Evolutionary conservation across 1,140 invertebrate species (phyloP), one percentile per base, ranked within the genome.

Genomic region (Trichonephila inaurata): DNA sequence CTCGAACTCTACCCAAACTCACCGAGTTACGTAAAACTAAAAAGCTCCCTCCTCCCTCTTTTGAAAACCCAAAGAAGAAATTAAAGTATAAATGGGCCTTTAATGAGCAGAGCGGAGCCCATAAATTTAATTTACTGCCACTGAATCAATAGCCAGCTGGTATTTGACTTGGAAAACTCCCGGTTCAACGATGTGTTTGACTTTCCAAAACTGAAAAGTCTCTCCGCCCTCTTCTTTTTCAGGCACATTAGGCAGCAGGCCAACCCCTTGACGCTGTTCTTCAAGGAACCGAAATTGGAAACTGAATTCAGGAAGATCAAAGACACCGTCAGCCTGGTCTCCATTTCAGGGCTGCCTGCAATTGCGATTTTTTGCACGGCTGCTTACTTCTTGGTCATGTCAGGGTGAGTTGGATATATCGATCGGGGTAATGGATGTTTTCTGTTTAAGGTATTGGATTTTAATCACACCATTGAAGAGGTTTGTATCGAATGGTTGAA

Each of bases 211-310:
- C 51, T 51, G 51, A 51, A 28, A 77, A 33, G 72, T 4, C 72
- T 40, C 33, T 33, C 16, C 72, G 33, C 19, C 33, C 62, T 88
- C 33, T 19, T 87, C 24, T 62, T 87, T 88, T 64, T 21, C 86
- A 90, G 94, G 77, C 93, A 94, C 82, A 81, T 95, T 28, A 51
- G 72, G 18, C 61, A 94, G 40, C 93, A 94, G 21, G 94, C 93
- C 77, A 94, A 95, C 40, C 88, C 83, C 18, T 28, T 95, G 21
- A 96, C 95, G 10, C 91, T 95, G 19, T 94, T 93, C 66, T 96
- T 96, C 95, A 95, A 89, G 28, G 95, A 95, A 66, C 69, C 77
- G 12, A 89, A 92, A n/a, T 10, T 94, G 60, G 95, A 95, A 86
- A 88, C 89, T 1, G 94, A 95, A 64, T 94, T 94, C 85, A 94